Evolutionary conservation across 2,113 vertebrate genomes (phyloP).

Genomic region (Siniperca knerii): DNA sequence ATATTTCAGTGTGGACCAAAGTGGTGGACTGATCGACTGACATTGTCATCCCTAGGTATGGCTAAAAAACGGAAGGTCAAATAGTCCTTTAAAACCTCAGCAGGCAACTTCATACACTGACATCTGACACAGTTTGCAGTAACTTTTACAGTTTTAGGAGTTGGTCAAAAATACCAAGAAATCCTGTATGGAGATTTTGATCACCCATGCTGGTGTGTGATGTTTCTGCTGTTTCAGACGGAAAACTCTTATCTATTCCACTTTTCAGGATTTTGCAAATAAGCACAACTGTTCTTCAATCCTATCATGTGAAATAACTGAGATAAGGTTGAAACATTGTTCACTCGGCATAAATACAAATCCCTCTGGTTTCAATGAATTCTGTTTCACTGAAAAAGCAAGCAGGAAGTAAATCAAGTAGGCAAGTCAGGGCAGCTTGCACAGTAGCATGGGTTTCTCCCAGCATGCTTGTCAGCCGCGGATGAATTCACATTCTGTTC

Average conservation of each 20-base stretch:
- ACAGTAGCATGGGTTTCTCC: slow-evolving; percentile 32
- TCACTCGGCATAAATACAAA: slow-evolving; percentile 27
- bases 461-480: slow-evolving; percentile 38
- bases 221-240: not conserved
- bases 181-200: not conserved
- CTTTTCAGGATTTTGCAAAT: slow-evolving; percentile 16
- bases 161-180: not conserved
- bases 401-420: slow-evolving; percentile 37
- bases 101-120: not conserved
- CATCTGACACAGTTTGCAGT: not conserved
- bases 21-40: not conserved
- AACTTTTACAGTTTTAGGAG: not conserved
- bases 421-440: slow-evolving; percentile 45
- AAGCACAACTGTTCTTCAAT: not conserved
- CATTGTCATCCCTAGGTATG: not conserved
- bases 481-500: slow-evolving; percentile 75
- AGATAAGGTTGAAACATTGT: slow-evolving; percentile 29
- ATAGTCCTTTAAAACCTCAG: not conserved
- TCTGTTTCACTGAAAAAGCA: slow-evolving; percentile 34
- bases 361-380: slow-evolving; percentile 24
- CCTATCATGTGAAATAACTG: not conserved
- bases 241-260: slow-evolving; percentile 7
- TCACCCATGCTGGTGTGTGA: not conserved
- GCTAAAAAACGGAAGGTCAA: not conserved
- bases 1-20: not conserved